Percentiles rank a stretch among this genome's conserved stretches.
Evolutionary conservation across 53 echinoderm and acorn worm genomes (phyloP).

Genomic region (Zoroaster sp.): DNA sequence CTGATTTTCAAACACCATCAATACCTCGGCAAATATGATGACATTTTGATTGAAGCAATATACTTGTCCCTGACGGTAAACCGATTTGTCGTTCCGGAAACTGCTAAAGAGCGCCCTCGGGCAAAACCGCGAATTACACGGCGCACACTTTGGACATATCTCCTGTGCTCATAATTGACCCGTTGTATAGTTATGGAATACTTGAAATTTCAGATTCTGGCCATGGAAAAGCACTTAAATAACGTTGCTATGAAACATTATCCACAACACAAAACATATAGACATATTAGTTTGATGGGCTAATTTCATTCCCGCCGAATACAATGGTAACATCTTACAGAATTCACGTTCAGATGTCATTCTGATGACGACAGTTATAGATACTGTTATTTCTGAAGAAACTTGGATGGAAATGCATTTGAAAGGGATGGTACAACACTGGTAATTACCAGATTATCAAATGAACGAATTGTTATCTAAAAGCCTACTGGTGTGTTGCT

Average conservation of each 20-base stretch:
- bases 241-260: background rate
- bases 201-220: background rate
- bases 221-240: constrained; percentile 33
- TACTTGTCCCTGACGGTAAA: constrained; percentile 21
- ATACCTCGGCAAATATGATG: constrained; percentile 30
- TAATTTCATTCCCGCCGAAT: too few relatives aligned
- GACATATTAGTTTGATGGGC: too few relatives aligned
- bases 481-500: too few relatives aligned
- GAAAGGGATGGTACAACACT: too few relatives aligned
- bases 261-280: background rate
- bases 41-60: constrained; percentile 41
- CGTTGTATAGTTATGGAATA: background rate
- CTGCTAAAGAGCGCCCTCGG: constrained; percentile 1
- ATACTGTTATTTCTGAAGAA: too few relatives aligned
- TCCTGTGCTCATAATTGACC: background rate
- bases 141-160: background rate
- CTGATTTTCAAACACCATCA: background rate
- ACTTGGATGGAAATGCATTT: too few relatives aligned
- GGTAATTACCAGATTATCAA: too few relatives aligned
- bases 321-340: too few relatives aligned
- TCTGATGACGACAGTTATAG: too few relatives aligned
- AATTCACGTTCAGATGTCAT: too few relatives aligned
- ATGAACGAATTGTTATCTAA: too few relatives aligned
- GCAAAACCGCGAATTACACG: constrained; percentile 30
- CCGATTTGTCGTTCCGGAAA: constrained; percentile 37